Percentiles rank a stretch among this genome's conserved stretches.
These are phyloP conservation scores for Drosophila maculinotata DNA, from an alignment of 2,888 invertebrate species.

Conservation along the genomic window DNA sequence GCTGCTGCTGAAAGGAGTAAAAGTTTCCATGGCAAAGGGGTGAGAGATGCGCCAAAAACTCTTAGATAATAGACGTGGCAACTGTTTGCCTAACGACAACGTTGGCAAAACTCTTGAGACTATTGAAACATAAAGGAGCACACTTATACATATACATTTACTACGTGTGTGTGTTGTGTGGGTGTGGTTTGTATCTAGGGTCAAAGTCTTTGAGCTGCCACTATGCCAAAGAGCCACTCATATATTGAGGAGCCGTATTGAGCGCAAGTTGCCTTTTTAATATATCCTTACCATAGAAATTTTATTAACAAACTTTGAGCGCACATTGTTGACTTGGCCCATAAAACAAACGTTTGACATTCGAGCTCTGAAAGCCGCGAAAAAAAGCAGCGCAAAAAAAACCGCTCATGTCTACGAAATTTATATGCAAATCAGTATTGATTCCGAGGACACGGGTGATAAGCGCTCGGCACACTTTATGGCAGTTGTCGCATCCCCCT, in stretches of 20 bases:
- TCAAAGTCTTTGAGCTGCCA: slow-evolving; percentile 43
- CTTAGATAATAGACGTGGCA: slow-evolving; percentile 74
- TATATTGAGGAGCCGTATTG: slow-evolving; percentile 4
- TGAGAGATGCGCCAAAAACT: slow-evolving; percentile 51
- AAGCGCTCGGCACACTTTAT: slow-evolving; percentile 71
- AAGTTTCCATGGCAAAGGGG: slow-evolving; percentile 52
- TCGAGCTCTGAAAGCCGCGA: slow-evolving; percentile 44
- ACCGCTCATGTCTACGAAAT: slow-evolving; percentile 61
- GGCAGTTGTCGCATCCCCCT: slow-evolving; percentile 30
- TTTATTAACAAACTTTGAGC: slow-evolving; percentile 70
- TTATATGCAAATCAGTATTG: slow-evolving; percentile 77
- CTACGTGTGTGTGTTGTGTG: slow-evolving; percentile 4
- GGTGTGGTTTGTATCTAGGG: slow-evolving; percentile 22
- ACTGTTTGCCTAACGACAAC: slow-evolving; percentile 64
- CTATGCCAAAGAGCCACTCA: slow-evolving; percentile 20
- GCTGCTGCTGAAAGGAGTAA: slow-evolving; percentile 66
- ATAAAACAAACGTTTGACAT: slow-evolving; percentile 74
- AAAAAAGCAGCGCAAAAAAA: slow-evolving; percentile 16
- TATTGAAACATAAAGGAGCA: slow-evolving; percentile 74
- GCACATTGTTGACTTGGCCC: slow-evolving; percentile 55
- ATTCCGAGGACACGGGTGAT: slow-evolving; percentile 71
- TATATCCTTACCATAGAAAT: slow-evolving; percentile 62
- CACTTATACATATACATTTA: slow-evolving; percentile 4
- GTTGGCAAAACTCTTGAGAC: slow-evolving; percentile 46
- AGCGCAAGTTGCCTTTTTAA: slow-evolving; percentile 52